A percentile compares a stretch with the other conserved stretches of the same genome.
These are phyloP conservation scores for Astropecten irregularis DNA, from an alignment of 53 echinoderm and acorn worm species.

Conservation along the genomic window DNA sequence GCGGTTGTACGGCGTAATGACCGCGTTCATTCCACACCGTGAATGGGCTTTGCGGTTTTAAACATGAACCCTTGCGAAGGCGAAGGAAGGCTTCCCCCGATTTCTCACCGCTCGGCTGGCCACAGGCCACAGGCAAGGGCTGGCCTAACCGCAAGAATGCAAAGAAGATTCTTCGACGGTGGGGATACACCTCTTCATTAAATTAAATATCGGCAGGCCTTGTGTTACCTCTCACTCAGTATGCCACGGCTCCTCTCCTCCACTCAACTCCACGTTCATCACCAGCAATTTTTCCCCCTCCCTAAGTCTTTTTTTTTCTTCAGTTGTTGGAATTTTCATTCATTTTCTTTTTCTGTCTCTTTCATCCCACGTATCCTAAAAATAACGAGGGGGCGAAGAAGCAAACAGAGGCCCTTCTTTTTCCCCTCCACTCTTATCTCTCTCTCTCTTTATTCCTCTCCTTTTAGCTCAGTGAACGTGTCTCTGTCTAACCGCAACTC, in stretches of 20 bases:
- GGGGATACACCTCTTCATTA: slow-evolving; percentile 34
- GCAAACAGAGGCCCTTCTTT: no score
- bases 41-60: no score
- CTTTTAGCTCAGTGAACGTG: neutral
- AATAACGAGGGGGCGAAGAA: neutral
- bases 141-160: slow-evolving; percentile 51
- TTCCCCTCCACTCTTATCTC: neutral
- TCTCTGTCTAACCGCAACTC: slow-evolving; percentile 33
- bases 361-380: neutral
- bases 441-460: neutral
- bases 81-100: neutral
- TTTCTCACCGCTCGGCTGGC: neutral
- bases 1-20: no score
- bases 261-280: neutral
- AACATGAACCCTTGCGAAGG: no score
- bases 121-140: neutral
- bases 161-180: neutral
- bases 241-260: neutral
- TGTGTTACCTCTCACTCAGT: neutral
- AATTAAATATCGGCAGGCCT: slow-evolving; percentile 33
- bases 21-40: no score
- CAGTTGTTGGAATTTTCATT: no score
- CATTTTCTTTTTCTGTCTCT: neutral
- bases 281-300: no score
- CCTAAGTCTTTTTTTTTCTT: no score